Conservation (phyloP, 2,888 invertebrate species). For the Panorpa germanica region DNA sequence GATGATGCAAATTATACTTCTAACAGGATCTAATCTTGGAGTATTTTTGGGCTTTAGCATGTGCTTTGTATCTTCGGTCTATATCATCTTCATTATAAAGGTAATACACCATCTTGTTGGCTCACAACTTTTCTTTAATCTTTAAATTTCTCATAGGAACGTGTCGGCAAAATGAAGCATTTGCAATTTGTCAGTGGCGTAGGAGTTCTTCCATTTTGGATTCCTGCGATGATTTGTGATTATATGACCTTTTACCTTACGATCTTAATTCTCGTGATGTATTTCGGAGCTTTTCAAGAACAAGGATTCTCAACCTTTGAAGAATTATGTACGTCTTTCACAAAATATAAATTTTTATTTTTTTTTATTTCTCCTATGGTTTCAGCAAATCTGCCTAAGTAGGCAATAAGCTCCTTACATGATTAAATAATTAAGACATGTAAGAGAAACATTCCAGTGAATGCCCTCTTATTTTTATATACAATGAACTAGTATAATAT, state of each 20-base stretch:
- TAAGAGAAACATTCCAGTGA: too few species aligned
- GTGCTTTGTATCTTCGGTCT: slow-evolving; percentile 41
- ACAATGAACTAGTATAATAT: too few species aligned
- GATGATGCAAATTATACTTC: too few species aligned
- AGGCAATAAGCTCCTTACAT: too few species aligned
- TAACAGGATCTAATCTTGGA: too few species aligned
- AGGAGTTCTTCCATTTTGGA: slow-evolving; percentile 46
- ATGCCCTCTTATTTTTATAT: too few species aligned
- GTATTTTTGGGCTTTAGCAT: slow-evolving; percentile 53
- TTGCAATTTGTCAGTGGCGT: slow-evolving; percentile 56
- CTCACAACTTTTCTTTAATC: too few species aligned
- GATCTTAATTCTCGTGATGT: slow-evolving; percentile 32
- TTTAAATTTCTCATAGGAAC: slow-evolving; percentile 40
- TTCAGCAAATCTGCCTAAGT: too few species aligned
- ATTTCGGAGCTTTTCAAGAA: slow-evolving; percentile 44
- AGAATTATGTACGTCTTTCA: slow-evolving; percentile 26
- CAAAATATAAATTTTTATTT: too few species aligned
- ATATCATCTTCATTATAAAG: slow-evolving; percentile 29
- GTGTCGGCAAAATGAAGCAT: slow-evolving; percentile 43
- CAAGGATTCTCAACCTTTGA: slow-evolving; percentile 30
- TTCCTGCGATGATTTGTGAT: slow-evolving; percentile 46
- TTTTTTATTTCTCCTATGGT: too few species aligned
- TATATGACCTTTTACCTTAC: slow-evolving; percentile 39
- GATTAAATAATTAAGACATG: too few species aligned
- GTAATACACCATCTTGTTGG: too few species aligned